A percentile compares a stretch with the other conserved stretches of the same genome.
Conservation (phyloP, 2,113 vertebrate species). For the Chunga burmeisteri region DNA sequence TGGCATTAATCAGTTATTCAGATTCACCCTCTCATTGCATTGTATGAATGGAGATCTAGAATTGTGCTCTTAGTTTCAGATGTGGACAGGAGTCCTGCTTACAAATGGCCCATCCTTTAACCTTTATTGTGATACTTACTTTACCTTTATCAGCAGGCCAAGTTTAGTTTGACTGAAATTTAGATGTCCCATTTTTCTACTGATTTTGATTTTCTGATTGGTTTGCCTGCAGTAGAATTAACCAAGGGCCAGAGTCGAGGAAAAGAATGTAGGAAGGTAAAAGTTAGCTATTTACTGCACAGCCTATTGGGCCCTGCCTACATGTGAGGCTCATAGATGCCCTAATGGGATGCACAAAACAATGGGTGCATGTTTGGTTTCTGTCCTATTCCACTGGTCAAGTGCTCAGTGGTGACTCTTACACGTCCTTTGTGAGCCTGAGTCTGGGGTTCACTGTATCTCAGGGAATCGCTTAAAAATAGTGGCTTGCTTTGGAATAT, state of each 20-base stretch:
- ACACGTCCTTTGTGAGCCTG: neutral
- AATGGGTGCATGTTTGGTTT: neutral
- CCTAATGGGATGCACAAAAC: neutral
- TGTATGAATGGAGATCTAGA: neutral
- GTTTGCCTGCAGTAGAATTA: neutral
- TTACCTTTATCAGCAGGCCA: neutral
- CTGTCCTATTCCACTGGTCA: neutral
- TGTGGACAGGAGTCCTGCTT: neutral
- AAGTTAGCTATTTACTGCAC: neutral
- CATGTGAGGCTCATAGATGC: neutral
- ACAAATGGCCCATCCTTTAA: neutral
- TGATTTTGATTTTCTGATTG: neutral
- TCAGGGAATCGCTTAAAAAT: neutral
- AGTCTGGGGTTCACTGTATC: neutral
- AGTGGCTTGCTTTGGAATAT: neutral
- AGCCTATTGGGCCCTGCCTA: neutral
- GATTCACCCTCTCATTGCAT: neutral
- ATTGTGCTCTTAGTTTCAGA: neutral
- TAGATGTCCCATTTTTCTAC: neutral
- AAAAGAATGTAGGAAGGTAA: neutral
- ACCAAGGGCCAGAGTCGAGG: fast-evolving
- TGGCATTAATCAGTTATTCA: neutral
- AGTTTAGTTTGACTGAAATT: neutral
- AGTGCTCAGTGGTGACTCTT: neutral
- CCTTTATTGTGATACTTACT: neutral